phyloP scores from a whole-genome alignment of 1,140 invertebrate species.

The Sesamia nonagrioides region DNA sequence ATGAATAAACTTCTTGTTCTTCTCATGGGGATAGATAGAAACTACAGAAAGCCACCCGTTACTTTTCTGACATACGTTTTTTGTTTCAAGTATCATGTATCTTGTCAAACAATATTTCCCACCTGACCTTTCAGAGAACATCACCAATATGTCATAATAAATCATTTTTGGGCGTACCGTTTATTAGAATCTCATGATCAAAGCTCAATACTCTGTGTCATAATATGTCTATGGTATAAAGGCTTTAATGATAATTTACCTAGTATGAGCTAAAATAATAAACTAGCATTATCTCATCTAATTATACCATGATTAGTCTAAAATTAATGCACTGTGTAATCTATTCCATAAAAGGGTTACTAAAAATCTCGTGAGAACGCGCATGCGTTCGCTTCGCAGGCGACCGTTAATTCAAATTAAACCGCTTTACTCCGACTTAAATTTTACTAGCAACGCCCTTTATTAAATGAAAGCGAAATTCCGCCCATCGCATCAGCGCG shows the following conservation, averaged over 20 bases:
- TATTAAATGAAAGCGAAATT: conserved; percentile 47
- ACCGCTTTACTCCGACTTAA: conserved; percentile 15
- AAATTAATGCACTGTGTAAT: conserved; percentile 14
- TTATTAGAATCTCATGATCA: no score
- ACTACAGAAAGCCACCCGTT: no score
- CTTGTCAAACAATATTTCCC: no score
- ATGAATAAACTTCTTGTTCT: no score
- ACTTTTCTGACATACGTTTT: no score
- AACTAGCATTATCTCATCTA: conserved; percentile 2
- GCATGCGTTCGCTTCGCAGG: conserved; percentile 3
- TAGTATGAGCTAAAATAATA: neutral
- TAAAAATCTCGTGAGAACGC: conserved; percentile 40
- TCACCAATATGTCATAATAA: no score
- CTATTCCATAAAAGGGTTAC: conserved; percentile 24
- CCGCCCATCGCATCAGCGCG: conserved; percentile 27
- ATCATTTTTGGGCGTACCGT: no score
- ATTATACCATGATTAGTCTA: conserved; percentile 13
- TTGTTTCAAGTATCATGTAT: no score
- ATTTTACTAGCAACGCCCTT: conserved; percentile 43
- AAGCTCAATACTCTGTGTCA: no score
- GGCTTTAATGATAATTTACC: neutral
- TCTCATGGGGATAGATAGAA: no score
- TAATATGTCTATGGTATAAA: neutral
- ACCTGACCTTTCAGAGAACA: no score
- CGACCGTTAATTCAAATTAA: conserved; percentile 44